A percentile compares a stretch with the other conserved stretches of the same genome.
phyloP scores from a whole-genome alignment of 1,140 invertebrate species.

The Temnothorax nylanderi region DNA sequence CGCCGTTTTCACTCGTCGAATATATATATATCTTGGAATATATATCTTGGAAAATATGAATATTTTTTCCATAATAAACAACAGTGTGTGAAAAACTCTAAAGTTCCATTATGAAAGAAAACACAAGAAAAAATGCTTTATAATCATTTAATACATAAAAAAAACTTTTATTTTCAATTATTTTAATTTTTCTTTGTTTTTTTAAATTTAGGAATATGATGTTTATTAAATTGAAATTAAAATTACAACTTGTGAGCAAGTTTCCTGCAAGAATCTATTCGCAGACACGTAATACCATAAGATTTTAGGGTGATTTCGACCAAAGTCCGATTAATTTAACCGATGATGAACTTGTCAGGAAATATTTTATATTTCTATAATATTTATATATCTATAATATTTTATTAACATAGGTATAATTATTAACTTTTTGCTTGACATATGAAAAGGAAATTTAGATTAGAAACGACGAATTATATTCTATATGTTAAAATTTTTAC shows the following conservation, averaged over 20 bases:
- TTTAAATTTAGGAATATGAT: background rate
- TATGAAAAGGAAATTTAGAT: background rate
- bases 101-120: background rate
- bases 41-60: background rate
- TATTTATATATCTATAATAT: background rate
- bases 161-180: background rate
- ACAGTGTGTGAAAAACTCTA: background rate
- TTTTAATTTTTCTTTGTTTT: background rate
- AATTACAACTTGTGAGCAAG: background rate
- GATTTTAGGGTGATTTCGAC: background rate
- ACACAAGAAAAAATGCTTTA: background rate
- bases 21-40: background rate
- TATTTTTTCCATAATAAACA: background rate
- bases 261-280: conserved; percentile 1
- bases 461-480: background rate
- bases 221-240: conserved; percentile 9
- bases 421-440: background rate
- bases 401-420: background rate
- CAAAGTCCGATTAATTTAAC: background rate
- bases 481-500: no score
- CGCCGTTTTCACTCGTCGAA: background rate
- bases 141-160: background rate
- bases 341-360: background rate
- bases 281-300: background rate
- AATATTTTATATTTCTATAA: background rate